These are phyloP conservation scores for Oreotragus oreotragus DNA, from an alignment of 2,113 vertebrate species.

Conservation along the genomic window DNA sequence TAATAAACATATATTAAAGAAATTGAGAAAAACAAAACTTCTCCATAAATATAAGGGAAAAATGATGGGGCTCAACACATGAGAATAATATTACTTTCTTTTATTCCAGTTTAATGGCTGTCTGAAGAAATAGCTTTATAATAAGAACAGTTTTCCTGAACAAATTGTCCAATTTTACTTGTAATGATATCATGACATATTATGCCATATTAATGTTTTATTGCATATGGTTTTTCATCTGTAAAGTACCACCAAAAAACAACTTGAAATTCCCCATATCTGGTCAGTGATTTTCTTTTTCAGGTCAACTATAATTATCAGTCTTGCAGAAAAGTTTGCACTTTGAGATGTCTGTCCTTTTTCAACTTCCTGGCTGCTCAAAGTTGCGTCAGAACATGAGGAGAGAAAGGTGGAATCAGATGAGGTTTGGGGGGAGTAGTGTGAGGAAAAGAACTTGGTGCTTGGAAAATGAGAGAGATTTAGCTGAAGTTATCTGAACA, in stretches of 20 bases:
- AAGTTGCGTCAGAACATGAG: constrained; percentile 65
- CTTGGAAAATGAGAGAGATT: constrained; percentile 63
- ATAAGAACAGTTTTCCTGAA: constrained; percentile 36
- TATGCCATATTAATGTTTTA: not conserved
- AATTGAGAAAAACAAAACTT: not conserved
- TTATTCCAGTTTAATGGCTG: constrained; percentile 3
- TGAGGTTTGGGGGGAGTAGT: constrained; percentile 59
- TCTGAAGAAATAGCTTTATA: constrained; percentile 28
- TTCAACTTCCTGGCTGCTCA: constrained; percentile 36
- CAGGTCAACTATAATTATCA: constrained; percentile 35
- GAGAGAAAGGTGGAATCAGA: constrained; percentile 63
- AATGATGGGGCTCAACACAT: constrained; percentile 13
- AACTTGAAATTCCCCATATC: constrained; percentile 52
- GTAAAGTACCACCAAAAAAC: constrained; percentile 76
- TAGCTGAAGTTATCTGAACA: constrained; percentile 37
- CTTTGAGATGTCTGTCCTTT: not conserved
- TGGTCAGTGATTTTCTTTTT: constrained; percentile 32
- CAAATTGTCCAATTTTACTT: constrained; percentile 10
- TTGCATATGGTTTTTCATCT: constrained; percentile 70
- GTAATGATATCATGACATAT: not conserved
- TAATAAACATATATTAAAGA: not conserved
- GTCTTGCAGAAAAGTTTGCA: constrained; percentile 9
- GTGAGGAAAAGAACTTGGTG: constrained; percentile 68
- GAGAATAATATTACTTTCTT: not conserved
- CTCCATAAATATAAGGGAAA: not conserved